Conservation (phyloP, 2,797 vertebrate species). For the Erethizon dorsatum region DNA sequence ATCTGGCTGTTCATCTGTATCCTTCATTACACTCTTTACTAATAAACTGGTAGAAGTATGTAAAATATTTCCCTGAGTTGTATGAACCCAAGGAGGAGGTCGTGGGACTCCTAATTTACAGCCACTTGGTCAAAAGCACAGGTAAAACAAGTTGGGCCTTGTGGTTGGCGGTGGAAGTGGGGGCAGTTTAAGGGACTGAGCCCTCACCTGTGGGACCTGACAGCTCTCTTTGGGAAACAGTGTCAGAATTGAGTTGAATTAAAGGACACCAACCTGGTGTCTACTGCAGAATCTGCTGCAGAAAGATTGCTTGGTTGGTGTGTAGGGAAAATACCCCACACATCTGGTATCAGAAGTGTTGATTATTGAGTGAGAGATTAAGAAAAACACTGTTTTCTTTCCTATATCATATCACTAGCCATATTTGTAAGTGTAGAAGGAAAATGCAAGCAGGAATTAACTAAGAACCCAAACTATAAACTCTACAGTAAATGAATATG, state of each 20-base stretch:
- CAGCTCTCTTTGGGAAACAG: no score
- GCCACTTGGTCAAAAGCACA: not conserved
- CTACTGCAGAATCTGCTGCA: not conserved
- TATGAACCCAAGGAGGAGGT: not conserved
- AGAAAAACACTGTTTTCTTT: not conserved
- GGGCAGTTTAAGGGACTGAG: not conserved
- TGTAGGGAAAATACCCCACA: not conserved
- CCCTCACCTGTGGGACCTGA: no score
- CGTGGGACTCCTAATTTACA: not conserved
- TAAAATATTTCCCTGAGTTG: not conserved
- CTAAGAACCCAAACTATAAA: not conserved
- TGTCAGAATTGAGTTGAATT: not conserved
- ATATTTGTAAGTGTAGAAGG: not conserved
- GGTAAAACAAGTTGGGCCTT: not conserved
- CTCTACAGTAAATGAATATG: not conserved
- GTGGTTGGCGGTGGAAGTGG: not conserved
- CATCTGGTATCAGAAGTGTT: not conserved
- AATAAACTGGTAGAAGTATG: not conserved
- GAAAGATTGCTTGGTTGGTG: not conserved
- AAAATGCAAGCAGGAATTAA: constrained; percentile 32
- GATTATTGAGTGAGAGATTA: not conserved
- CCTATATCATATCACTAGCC: not conserved
- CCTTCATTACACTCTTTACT: not conserved
- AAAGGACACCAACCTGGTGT: not conserved
- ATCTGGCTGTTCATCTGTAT: not conserved